Evolutionary conservation across 2,888 invertebrate species (phyloP).

Genomic region (Dolomedes plantarius): DNA sequence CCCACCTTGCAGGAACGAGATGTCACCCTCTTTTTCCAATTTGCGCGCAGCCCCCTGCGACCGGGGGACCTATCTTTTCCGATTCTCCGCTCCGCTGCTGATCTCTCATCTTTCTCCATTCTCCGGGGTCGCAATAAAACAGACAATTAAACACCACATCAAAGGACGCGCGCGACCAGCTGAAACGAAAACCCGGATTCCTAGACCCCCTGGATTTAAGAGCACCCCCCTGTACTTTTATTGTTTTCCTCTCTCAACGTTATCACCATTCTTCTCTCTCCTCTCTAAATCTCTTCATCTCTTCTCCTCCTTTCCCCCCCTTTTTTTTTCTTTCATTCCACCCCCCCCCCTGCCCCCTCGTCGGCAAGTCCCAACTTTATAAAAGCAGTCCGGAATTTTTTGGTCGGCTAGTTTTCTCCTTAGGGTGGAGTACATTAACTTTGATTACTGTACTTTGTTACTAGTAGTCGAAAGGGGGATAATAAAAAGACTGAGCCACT

Average conservation of each 20-base stretch:
- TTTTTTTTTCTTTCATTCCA: not conserved
- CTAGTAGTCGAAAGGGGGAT: constrained; percentile 68
- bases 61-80: constrained; percentile 27
- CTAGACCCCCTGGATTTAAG: constrained; percentile 37
- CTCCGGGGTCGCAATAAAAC: constrained; percentile 61
- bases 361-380: constrained; percentile 30
- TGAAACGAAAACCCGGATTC: constrained; percentile 68
- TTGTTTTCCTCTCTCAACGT: constrained; percentile 63
- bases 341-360: not conserved
- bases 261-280: constrained; percentile 66
- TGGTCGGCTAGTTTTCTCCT: constrained; percentile 60
- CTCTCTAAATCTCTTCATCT: constrained; percentile 70
- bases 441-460: constrained; percentile 71
- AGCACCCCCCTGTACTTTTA: constrained; percentile 49
- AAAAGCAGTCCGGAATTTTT: constrained; percentile 51
- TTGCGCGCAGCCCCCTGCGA: constrained; percentile 26
- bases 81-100: constrained; percentile 32
- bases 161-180: constrained; percentile 62
- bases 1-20: not conserved
- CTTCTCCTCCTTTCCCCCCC: constrained; percentile 26
- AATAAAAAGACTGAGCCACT: constrained; percentile 69
- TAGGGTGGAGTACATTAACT: constrained; percentile 68
- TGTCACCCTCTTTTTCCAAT: constrained; percentile 31
- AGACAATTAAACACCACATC: constrained; percentile 72
- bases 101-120: constrained; percentile 58